phyloP scores from a whole-genome alignment of 2,113 vertebrate genomes.

The Thryonomys swinderianus region DNA sequence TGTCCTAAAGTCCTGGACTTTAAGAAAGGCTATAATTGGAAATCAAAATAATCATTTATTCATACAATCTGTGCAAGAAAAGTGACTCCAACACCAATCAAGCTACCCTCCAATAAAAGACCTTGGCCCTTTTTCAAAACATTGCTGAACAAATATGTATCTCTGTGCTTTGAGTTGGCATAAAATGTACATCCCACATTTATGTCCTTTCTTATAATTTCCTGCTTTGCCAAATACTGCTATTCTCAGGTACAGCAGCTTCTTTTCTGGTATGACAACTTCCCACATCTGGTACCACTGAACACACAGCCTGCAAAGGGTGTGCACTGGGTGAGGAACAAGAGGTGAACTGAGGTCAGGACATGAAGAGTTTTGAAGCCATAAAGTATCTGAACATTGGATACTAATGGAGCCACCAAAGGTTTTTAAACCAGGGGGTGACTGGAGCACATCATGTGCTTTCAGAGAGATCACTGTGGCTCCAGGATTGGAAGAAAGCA shows the following conservation, averaged over 20 bases:
- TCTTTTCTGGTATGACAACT: background rate
- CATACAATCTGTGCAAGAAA: conserved; percentile 36
- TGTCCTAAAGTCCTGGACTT: background rate
- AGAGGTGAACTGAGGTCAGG: background rate
- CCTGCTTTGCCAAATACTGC: background rate
- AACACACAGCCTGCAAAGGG: background rate
- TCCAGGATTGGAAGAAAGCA: background rate
- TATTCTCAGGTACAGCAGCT: background rate
- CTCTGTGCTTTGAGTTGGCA: conserved; percentile 25
- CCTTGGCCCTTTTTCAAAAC: conserved; percentile 41
- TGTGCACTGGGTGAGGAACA: background rate
- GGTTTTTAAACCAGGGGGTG: conserved; percentile 1
- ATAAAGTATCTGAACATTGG: background rate
- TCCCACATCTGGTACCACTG: background rate
- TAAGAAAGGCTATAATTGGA: conserved; percentile 37
- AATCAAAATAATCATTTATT: conserved; percentile 58
- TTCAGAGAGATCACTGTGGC: background rate
- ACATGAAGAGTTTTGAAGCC: background rate
- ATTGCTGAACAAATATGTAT: conserved; percentile 36
- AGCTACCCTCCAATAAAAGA: background rate
- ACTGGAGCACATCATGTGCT: background rate
- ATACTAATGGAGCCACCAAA: conserved; percentile 20
- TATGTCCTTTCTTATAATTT: background rate
- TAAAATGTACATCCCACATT: background rate
- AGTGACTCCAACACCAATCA: conserved; percentile 40